These are phyloP conservation scores for Salvator merianae DNA, from an alignment of 2,113 vertebrate species.

Conservation along the genomic window DNA sequence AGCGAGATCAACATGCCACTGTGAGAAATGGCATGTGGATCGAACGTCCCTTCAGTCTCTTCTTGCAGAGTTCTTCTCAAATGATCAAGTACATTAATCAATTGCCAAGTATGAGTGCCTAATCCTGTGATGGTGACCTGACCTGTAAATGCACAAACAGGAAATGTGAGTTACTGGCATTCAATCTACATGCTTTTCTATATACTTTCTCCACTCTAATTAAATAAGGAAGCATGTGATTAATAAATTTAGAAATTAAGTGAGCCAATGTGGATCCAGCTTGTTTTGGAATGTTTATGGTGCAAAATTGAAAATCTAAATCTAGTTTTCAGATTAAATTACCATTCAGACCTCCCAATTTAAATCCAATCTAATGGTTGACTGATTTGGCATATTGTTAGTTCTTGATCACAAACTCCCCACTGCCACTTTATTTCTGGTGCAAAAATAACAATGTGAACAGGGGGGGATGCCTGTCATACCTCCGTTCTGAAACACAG, in stretches of 20 bases:
- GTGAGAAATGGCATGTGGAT: too few relatives aligned
- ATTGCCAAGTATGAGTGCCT: not conserved
- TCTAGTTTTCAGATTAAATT: not conserved
- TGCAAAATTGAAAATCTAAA: not conserved
- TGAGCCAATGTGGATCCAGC: not conserved
- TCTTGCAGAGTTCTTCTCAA: too few relatives aligned
- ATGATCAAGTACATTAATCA: not conserved
- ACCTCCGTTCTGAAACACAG: slow-evolving; percentile 39
- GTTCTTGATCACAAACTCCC: not conserved
- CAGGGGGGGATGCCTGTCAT: slow-evolving; percentile 41
- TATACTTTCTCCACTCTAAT: not conserved
- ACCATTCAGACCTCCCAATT: not conserved
- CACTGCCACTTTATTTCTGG: slow-evolving; percentile 37
- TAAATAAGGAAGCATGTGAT: too few relatives aligned
- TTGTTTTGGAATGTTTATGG: not conserved
- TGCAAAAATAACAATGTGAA: slow-evolving; percentile 43
- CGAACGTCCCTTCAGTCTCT: too few relatives aligned
- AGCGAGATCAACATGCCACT: too few relatives aligned
- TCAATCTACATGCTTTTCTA: not conserved
- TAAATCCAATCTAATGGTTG: accelerated
- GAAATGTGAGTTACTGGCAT: too few relatives aligned
- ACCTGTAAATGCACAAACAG: not conserved
- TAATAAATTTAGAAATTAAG: not conserved
- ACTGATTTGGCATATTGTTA: slow-evolving; percentile 4
- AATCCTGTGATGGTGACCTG: not conserved